These are phyloP conservation scores for Raja brachyura DNA, from an alignment of 2,113 vertebrate genomes.

Conservation along the genomic window DNA sequence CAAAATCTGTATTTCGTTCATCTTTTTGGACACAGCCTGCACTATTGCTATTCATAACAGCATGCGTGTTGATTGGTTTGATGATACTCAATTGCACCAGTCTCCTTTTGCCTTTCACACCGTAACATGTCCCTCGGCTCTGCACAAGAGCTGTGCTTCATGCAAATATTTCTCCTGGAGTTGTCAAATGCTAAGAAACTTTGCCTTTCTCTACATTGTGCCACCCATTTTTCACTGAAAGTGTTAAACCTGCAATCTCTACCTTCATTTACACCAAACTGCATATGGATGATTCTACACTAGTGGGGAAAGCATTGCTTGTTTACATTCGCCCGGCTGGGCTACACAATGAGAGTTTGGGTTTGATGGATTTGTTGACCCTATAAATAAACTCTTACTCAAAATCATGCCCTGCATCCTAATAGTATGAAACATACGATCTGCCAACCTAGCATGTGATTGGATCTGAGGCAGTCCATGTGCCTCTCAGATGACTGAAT, in stretches of 20 bases:
- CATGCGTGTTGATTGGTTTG: neutral
- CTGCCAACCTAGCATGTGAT: neutral
- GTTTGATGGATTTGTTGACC: neutral
- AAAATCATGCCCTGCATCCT: neutral
- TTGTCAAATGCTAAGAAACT: neutral
- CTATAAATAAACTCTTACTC: constrained; percentile 9
- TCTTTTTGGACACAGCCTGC: neutral
- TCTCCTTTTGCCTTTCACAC: neutral
- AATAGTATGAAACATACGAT: constrained; percentile 10
- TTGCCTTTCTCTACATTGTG: neutral
- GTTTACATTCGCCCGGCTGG: neutral
- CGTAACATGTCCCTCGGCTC: neutral
- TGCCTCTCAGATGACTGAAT: neutral
- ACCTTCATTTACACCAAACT: too few species aligned
- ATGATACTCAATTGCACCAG: neutral
- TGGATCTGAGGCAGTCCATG: neutral
- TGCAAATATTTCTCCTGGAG: neutral
- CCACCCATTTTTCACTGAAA: neutral
- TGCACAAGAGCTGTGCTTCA: neutral
- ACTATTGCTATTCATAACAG: neutral
- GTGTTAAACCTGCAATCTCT: neutral
- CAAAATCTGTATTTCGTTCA: too few species aligned
- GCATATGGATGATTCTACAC: neutral
- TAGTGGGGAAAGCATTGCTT: neutral
- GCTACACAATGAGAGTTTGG: neutral